Percentiles rank a stretch among this genome's conserved stretches.
These are phyloP conservation scores for Acanthosepion esculentum DNA, from an alignment of 2,888 invertebrate species.

Conservation along the genomic window DNA sequence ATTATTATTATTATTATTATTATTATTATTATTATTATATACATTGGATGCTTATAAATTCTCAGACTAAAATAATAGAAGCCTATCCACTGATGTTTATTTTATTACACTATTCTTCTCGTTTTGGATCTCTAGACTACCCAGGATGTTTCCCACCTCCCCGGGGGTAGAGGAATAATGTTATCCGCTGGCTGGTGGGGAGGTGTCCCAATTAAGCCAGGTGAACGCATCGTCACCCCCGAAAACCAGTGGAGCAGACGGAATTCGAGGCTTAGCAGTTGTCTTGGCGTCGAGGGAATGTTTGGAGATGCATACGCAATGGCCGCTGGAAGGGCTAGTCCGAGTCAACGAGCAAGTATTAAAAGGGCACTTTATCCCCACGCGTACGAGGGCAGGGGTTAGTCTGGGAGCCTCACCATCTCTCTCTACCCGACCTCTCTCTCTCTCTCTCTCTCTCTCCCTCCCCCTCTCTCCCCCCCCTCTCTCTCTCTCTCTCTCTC, in stretches of 20 bases:
- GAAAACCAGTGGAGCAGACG: background rate
- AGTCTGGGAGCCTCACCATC: too few species aligned
- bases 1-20: too few species aligned
- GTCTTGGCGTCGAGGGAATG: background rate
- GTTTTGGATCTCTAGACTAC: background rate
- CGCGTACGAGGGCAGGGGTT: too few species aligned
- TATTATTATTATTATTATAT: background rate
- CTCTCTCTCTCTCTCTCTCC: too few species aligned
- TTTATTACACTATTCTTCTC: background rate
- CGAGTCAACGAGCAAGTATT: background rate
- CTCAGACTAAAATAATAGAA: background rate
- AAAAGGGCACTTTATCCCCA: too few species aligned
- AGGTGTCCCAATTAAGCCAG: background rate
- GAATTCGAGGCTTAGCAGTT: background rate
- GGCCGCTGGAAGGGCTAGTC: background rate
- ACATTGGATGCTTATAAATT: background rate
- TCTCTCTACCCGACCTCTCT: too few species aligned
- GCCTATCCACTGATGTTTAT: background rate
- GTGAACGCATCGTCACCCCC: conserved; percentile 10
- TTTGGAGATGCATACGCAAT: background rate
- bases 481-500: too few species aligned
- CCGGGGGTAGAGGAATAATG: too few species aligned
- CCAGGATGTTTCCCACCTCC: background rate
- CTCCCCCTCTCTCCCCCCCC: too few species aligned
- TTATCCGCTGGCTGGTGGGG: background rate